Conservation (phyloP, 2,888 invertebrate genomes). For the Anagyrus pseudococci region DNA sequence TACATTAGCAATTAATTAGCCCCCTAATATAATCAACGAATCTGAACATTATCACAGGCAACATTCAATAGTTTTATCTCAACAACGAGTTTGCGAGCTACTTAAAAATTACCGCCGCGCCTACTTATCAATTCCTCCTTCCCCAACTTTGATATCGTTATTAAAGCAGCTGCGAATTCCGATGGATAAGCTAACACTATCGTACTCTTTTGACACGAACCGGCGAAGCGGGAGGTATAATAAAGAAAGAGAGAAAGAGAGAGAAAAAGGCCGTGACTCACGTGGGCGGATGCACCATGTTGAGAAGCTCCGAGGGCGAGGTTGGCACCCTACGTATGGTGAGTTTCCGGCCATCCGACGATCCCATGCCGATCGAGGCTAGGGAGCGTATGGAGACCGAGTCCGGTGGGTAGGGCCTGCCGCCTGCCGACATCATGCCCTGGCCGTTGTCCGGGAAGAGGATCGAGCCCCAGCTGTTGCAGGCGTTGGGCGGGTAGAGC, state of each 20-base stretch:
- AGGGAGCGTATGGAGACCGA: conserved; percentile 79
- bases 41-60: no score
- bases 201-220: background rate
- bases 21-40: no score
- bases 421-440: conserved; percentile 53
- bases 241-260: no score
- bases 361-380: conserved; percentile 87
- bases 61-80: no score
- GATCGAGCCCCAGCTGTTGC: conserved; percentile 60
- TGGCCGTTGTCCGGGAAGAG: conserved; percentile 71
- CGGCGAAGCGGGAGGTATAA: background rate
- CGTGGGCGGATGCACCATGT: conserved; percentile 84
- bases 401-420: conserved; percentile 61
- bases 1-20: no score
- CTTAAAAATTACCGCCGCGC: no score
- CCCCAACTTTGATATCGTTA: no score
- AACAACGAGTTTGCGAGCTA: no score
- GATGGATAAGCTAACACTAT: no score
- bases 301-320: conserved; percentile 84
- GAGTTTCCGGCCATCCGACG: conserved; percentile 86
- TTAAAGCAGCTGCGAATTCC: no score
- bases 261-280: conserved; percentile 71
- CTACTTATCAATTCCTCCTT: no score
- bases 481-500: conserved; percentile 44
- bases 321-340: conserved; percentile 84